Base-by-base conservation (phyloP, 2,888 invertebrate genomes). In the Prenolepis imparis region DNA sequence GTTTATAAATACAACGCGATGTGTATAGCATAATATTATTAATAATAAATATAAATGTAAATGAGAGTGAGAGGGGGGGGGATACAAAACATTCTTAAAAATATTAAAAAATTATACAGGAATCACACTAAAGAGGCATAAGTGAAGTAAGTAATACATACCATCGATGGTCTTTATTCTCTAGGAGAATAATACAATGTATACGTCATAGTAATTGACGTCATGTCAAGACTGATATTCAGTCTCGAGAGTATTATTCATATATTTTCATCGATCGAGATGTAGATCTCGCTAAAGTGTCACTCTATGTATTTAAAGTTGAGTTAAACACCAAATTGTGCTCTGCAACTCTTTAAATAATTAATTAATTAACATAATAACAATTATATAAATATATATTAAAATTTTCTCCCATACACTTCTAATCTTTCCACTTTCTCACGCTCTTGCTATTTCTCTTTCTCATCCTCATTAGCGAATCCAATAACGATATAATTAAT, bases 361-460 rank as follows among this genome's bases (percentile, higher is more conserved):
- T 90, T 88, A 87, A 84, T 90, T 88, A 87, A 87, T 83, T 87
- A 91, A 87, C 66, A 84, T 88, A 90, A 92, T 91, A 89, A 91
- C 89, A 90, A 92, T 92, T 92, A 52, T 52, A 52, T 52, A 90
- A 91, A 92, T 92, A 92, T 92, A 92, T 92, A 92, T 92, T 92
- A 92, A 88, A 92, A 92, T 92, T 92, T 92, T 88, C 90, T 91
- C 83, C 88, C 89, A 89, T 83, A 52, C n/a, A n/a, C n/a, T 81
- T 81, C 70, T 75, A 78, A 73, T 61, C 70, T 44, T 80, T 63
- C 75, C 64, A 63, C 41, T 64, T 64, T 61, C 64, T 70, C 57
- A 59, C 28, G 36, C 18, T 75, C 68, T 59, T 84, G 52, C 48
- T 67, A 61, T 72, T 75, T 83, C 28, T 63, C 75, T 72, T 68